These are phyloP conservation scores for Leucoma salicis DNA, from an alignment of 2,888 invertebrate genomes.

Conservation along the genomic window DNA sequence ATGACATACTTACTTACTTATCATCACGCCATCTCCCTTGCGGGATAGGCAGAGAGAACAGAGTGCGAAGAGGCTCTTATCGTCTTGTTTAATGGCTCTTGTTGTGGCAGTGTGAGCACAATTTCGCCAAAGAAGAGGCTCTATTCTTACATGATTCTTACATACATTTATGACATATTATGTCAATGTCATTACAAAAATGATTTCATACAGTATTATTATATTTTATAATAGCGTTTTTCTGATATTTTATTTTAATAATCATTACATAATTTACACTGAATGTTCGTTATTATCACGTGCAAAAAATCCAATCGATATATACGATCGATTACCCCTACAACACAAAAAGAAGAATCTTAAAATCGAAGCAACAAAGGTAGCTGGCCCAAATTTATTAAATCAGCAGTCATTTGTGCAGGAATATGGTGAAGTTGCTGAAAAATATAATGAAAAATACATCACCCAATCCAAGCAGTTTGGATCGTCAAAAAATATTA, in stretches of 20 bases:
- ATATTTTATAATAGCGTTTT: conserved; percentile 1
- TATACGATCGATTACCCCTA: not conserved
- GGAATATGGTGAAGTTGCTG: not conserved
- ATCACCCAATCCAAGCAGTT: not conserved
- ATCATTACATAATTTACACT: conserved; percentile 2
- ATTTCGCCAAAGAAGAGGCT: no score
- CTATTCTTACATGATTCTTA: no score
- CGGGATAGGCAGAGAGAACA: no score
- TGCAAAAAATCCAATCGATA: conserved; percentile 30
- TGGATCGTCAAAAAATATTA: not conserved
- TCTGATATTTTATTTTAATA: conserved; percentile 9
- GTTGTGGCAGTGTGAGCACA: no score
- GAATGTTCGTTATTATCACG: conserved; percentile 36
- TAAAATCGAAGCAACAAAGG: not conserved
- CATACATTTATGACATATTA: no score
- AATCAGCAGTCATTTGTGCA: not conserved
- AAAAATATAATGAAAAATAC: not conserved
- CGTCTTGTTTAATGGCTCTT: no score
- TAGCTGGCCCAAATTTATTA: not conserved
- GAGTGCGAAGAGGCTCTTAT: no score
- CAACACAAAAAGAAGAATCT: not conserved
- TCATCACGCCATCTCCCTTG: no score
- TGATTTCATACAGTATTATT: not conserved
- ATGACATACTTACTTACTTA: no score
- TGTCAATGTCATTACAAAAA: conserved; percentile 1